Conservation (phyloP, 2,888 invertebrate genomes). For the Euphydryas editha region DNA sequence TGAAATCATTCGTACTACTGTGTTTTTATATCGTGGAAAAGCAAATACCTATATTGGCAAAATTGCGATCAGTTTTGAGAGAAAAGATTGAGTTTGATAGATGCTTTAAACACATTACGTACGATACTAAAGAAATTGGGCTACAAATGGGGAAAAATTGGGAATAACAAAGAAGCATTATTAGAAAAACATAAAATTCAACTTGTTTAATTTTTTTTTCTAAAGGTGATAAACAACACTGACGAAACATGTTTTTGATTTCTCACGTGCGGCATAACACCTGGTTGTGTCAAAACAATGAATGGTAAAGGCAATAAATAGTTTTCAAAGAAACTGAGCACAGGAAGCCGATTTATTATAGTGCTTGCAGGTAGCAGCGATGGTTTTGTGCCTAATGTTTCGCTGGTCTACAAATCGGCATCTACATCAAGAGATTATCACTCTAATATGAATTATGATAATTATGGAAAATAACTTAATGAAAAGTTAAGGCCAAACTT, state of each 20-base stretch:
- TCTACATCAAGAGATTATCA: slow-evolving; percentile 1
- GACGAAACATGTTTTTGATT: too few relatives aligned
- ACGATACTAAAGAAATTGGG: slow-evolving; percentile 1
- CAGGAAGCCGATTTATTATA: not conserved
- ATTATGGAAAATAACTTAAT: not conserved
- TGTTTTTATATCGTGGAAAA: slow-evolving; percentile 6
- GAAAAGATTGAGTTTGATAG: not conserved
- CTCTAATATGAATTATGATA: slow-evolving; percentile 5
- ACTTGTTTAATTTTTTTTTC: not conserved
- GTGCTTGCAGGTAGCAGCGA: not conserved
- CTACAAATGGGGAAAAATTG: not conserved
- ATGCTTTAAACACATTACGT: slow-evolving; percentile 9
- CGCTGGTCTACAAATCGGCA: not conserved
- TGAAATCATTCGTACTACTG: slow-evolving; percentile 4
- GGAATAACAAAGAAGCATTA: slow-evolving; percentile 4
- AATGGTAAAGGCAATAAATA: slow-evolving; percentile 3
- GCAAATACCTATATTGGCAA: not conserved
- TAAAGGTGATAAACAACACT: too few relatives aligned
- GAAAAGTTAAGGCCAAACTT: not conserved
- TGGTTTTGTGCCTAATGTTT: slow-evolving; percentile 5
- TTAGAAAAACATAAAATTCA: slow-evolving; percentile 6
- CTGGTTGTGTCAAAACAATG: slow-evolving; percentile 5
- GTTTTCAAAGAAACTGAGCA: slow-evolving; percentile 7
- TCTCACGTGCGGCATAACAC: slow-evolving; percentile 1
- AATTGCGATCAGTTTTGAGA: not conserved